Conservation (phyloP, 2,797 vertebrate species). For the Parotocinclus haroldoi region DNA sequence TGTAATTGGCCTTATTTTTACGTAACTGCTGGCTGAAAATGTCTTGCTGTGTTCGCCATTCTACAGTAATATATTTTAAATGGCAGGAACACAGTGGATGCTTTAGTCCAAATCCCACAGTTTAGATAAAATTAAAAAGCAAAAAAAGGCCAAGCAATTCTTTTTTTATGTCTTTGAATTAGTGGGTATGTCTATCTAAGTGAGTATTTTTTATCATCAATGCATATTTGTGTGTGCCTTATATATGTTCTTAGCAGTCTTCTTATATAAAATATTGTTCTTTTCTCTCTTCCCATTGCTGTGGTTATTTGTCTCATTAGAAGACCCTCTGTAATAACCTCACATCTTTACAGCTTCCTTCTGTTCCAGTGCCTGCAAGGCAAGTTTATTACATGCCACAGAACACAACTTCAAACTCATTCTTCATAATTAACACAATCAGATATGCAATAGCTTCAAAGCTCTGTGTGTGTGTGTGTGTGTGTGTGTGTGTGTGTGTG, state of each 20-base stretch:
- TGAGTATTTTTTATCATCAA: neutral
- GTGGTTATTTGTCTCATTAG: constrained; percentile 1
- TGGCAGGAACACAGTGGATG: constrained; percentile 35
- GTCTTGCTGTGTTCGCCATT: constrained; percentile 6
- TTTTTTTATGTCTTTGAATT: neutral
- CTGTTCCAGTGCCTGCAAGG: constrained; percentile 12
- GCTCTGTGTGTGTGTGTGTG: neutral
- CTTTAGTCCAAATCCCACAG: constrained; percentile 11
- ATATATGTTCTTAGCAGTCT: neutral
- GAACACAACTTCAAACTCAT: constrained; percentile 17
- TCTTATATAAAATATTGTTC: neutral
- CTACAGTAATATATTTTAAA: constrained; percentile 36
- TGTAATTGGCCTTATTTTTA: neutral
- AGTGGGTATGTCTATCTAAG: neutral
- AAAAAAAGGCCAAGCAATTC: neutral
- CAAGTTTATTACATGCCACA: constrained; percentile 14
- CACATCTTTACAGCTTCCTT: neutral
- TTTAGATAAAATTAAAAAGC: constrained; percentile 1
- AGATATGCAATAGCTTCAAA: constrained; percentile 27
- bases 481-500: constrained; percentile 1
- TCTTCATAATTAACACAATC: constrained; percentile 19
- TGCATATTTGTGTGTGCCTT: neutral
- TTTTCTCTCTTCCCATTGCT: neutral
- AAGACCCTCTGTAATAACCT: neutral
- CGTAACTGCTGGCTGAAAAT: constrained; percentile 6